Evolutionary conservation across 2,797 vertebrate genomes (phyloP).

Genomic region (Oreochromis mossambicus): DNA sequence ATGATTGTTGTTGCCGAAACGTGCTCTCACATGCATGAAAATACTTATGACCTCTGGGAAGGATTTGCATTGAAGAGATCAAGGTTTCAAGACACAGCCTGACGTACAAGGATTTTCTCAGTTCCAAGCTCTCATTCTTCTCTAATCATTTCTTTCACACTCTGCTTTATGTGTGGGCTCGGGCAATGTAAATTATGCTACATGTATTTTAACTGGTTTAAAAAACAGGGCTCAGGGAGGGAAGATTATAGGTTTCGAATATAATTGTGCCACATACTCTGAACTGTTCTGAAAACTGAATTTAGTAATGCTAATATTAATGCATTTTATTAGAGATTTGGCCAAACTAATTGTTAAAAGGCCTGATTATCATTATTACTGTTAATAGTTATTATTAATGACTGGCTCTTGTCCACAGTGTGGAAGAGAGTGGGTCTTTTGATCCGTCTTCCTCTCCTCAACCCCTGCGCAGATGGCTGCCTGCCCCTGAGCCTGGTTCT

Average conservation of each 20-base stretch:
- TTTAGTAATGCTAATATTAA: background rate
- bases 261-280: background rate
- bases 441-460: background rate
- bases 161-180: conserved; percentile 17
- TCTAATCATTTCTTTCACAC: conserved; percentile 17
- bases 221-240: background rate
- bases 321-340: background rate
- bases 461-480: background rate
- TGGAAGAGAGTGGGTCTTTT: background rate
- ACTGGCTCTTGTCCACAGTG: background rate
- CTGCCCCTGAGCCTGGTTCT: background rate
- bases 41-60: conserved; percentile 28
- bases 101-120: background rate
- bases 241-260: background rate
- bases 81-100: conserved; percentile 10
- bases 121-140: background rate
- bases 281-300: background rate
- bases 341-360: background rate
- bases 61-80: conserved; percentile 45
- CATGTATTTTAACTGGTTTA: background rate
- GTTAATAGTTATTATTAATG: background rate
- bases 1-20: background rate
- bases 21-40: conserved; percentile 14
- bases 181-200: background rate
- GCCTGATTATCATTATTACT: background rate